Evolutionary conservation across 2,888 invertebrate species (phyloP).

Genomic region (Helleia helle): DNA sequence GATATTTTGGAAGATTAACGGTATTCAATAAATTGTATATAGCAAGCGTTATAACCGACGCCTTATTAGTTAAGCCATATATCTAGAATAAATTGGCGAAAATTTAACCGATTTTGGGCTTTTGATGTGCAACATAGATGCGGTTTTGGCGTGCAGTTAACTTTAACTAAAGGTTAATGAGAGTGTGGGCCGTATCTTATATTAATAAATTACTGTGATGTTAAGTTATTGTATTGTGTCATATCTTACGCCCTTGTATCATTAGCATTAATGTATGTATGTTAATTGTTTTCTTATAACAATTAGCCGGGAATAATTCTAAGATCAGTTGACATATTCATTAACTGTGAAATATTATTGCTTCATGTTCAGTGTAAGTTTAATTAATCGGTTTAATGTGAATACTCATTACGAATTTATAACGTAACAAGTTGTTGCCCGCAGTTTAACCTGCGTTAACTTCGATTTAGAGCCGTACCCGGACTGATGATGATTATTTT

Average conservation of each 20-base stretch:
- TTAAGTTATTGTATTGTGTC: neutral
- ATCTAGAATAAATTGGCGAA: conserved; percentile 11
- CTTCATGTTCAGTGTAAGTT: no score
- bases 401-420: no score
- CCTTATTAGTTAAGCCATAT: neutral
- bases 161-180: conserved; percentile 1
- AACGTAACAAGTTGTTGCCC: no score
- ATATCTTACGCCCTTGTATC: conserved; percentile 1
- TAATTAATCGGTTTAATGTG: no score
- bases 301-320: neutral
- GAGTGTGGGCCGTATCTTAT: conserved; percentile 1
- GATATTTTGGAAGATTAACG: no score
- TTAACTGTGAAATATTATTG: neutral
- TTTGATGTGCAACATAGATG: conserved; percentile 8
- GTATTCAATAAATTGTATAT: no score
- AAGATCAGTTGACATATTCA: neutral
- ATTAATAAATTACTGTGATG: neutral
- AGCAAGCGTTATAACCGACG: neutral
- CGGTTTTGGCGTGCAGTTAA: conserved; percentile 9
- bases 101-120: conserved; percentile 12
- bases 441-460: no score
- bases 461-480: no score
- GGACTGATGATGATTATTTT: no score
- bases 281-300: neutral
- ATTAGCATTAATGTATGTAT: neutral